phyloP scores from a whole-genome alignment of 30 jellyfish, hydroid and myxozoan species.

The Cassiopea xamachana region DNA sequence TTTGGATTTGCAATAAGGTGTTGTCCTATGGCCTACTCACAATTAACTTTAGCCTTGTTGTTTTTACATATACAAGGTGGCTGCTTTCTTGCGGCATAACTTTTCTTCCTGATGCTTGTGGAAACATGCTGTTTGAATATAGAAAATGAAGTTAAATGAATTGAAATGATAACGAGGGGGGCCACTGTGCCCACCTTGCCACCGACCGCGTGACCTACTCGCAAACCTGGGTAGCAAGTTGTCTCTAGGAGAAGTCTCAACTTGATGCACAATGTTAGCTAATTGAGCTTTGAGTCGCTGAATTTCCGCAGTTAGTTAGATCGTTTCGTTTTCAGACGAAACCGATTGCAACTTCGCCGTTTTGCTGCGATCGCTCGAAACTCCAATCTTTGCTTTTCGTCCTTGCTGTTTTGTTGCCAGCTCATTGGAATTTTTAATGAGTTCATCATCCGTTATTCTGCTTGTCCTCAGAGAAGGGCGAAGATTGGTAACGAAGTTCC shows the following conservation, averaged over 20 bases:
- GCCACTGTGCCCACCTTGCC: neutral
- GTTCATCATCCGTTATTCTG: slow-evolving; percentile 20
- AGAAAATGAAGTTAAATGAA: no score
- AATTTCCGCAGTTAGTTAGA: neutral
- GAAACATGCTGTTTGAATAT: neutral
- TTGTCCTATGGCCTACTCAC: no score
- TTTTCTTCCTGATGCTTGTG: neutral
- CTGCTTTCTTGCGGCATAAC: no score
- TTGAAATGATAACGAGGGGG: neutral
- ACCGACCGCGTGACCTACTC: neutral
- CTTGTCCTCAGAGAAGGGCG: slow-evolving; percentile 10
- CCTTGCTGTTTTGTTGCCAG: slow-evolving; percentile 6
- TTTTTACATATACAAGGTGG: no score
- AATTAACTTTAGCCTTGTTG: no score
- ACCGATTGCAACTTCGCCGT: neutral
- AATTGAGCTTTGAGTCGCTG: neutral
- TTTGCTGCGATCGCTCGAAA: neutral
- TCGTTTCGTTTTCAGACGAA: neutral
- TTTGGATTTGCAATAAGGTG: no score
- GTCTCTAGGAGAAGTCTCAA: neutral
- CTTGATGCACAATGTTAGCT: neutral
- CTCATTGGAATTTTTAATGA: slow-evolving; percentile 6
- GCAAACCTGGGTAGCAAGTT: neutral
- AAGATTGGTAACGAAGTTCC: slow-evolving; percentile 2
- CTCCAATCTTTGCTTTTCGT: neutral